Evolutionary conservation across 2,888 invertebrate genomes (phyloP).

Genomic region (Gnatocerus cornutus): DNA sequence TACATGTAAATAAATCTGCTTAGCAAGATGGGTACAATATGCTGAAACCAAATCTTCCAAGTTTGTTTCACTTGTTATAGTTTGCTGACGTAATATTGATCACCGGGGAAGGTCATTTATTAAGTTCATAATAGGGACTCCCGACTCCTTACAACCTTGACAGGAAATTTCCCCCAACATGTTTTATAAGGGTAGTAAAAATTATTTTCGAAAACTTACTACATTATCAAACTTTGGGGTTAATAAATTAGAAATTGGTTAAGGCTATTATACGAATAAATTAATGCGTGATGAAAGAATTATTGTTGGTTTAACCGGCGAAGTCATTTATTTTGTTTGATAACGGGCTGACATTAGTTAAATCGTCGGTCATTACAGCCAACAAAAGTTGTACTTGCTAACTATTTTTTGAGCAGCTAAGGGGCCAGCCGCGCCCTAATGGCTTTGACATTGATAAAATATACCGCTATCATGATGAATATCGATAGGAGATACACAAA

Average conservation of each 20-base stretch:
- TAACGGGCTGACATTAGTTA: no score
- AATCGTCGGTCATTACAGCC: no score
- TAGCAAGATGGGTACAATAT: constrained; percentile 30
- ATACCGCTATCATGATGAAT: no score
- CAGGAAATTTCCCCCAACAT: constrained; percentile 22
- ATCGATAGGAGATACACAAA: no score
- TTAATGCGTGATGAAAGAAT: background rate
- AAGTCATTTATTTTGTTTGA: no score
- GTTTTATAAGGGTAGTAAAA: constrained; percentile 25
- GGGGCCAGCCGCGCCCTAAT: no score
- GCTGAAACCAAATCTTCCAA: constrained; percentile 37
- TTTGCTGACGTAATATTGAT: constrained; percentile 43
- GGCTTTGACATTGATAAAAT: no score
- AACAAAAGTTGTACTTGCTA: no score
- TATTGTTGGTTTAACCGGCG: background rate
- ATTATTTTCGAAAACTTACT: constrained; percentile 20
- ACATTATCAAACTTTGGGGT: constrained; percentile 23
- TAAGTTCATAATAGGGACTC: constrained; percentile 30
- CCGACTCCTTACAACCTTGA: constrained; percentile 12
- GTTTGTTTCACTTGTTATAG: constrained; percentile 43
- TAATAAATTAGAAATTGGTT: constrained; percentile 15
- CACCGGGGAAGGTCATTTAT: constrained; percentile 38
- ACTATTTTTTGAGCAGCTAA: no score
- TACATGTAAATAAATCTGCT: constrained; percentile 34
- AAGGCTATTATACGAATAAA: constrained; percentile 8